phyloP scores from a whole-genome alignment of 1,140 invertebrate genomes.

The Eumaeus atala region DNA sequence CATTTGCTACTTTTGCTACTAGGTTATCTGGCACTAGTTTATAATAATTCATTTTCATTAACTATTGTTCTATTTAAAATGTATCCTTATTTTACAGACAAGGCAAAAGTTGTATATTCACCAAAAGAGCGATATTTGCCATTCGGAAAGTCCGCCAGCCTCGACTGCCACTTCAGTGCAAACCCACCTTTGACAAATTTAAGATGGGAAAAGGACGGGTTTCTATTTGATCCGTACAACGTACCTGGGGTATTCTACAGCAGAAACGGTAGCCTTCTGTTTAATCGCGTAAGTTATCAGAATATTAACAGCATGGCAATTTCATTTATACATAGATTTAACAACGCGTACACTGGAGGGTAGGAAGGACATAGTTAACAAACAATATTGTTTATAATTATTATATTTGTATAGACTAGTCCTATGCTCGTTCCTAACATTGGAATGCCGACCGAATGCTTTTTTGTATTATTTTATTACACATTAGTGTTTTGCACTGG shows the following conservation, averaged over 20 bases:
- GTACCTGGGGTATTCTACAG: constrained; percentile 89
- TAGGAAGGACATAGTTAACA: too few relatives aligned
- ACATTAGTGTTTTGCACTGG: too few relatives aligned
- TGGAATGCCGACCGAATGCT: too few relatives aligned
- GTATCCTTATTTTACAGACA: constrained; percentile 79
- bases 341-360: too few relatives aligned
- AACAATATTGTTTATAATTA: too few relatives aligned
- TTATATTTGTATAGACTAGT: too few relatives aligned
- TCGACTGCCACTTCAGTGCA: constrained; percentile 94
- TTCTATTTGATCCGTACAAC: constrained; percentile 93
- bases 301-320: neutral
- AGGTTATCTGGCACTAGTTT: too few relatives aligned
- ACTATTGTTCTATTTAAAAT: constrained; percentile 1
- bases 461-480: too few relatives aligned
- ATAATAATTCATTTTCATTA: neutral
- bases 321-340: neutral
- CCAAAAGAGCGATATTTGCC: constrained; percentile 91
- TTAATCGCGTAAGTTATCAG: constrained; percentile 79
- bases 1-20: too few relatives aligned
- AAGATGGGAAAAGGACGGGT: constrained; percentile 95
- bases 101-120: constrained; percentile 93
- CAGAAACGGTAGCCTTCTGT: constrained; percentile 90
- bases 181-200: constrained; percentile 95
- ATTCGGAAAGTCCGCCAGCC: constrained; percentile 89
- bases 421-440: too few relatives aligned